Evolutionary conservation across 2,888 invertebrate species (phyloP).

Genomic region (Allophyes oxyacanthae): DNA sequence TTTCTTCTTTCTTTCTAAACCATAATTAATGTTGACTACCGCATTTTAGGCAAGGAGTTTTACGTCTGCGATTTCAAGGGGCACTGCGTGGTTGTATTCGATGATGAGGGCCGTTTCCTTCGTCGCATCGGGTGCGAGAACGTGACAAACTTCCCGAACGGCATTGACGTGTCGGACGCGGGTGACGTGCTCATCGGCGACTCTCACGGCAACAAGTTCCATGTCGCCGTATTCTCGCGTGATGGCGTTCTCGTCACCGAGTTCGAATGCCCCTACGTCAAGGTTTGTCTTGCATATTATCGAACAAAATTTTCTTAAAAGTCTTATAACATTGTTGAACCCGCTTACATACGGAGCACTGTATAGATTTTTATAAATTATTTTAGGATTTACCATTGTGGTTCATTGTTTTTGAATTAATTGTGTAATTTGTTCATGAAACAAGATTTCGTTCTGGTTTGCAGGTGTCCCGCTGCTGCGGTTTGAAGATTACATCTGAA

Average conservation of each 20-base stretch:
- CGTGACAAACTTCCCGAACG: conserved; percentile 99
- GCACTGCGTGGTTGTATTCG: conserved; percentile 98
- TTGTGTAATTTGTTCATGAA: too few species aligned
- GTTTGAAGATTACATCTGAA: conserved; percentile 98
- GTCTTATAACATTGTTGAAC: background rate
- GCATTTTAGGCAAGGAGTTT: conserved; percentile 94
- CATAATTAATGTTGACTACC: background rate
- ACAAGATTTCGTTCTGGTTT: conserved; percentile 49
- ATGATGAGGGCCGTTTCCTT: conserved; percentile 96
- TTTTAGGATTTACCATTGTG: too few species aligned
- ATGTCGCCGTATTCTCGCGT: conserved; percentile 98
- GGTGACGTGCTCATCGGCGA: conserved; percentile 99
- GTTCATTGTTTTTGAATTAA: too few species aligned
- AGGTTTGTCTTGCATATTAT: conserved; percentile 89
- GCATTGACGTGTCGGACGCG: conserved; percentile 98
- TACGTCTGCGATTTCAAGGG: conserved; percentile 99
- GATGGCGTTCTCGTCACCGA: conserved; percentile 96
- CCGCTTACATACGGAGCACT: too few species aligned
- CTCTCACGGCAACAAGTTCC: conserved; percentile 99
- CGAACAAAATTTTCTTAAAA: background rate
- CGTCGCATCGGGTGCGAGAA: conserved; percentile 98
- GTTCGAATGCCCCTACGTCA: conserved; percentile 99
- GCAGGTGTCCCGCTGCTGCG: conserved; percentile 99
- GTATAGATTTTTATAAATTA: too few species aligned
- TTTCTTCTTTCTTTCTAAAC: too few species aligned